Evolutionary conservation across 1,140 invertebrate species (phyloP), one percentile per base, ranked within the genome.

Genomic region (Macrobrachium nipponense): DNA sequence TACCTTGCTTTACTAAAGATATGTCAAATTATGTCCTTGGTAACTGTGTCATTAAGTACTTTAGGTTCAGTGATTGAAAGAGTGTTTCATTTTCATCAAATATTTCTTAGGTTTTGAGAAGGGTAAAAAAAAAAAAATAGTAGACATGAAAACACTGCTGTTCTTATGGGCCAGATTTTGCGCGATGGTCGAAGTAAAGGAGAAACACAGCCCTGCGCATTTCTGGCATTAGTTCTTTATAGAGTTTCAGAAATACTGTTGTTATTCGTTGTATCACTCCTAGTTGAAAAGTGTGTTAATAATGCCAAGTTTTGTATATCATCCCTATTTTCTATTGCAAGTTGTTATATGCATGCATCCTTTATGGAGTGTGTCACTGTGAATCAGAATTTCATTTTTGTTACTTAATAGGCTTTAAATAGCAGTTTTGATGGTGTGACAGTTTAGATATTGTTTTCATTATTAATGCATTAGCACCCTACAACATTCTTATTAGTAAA

Each of bases 171-270:
- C 66, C 62, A 70, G 62, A 79, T 23, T 44, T 85, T 51, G 82
- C 68, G 64, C 44, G 51, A 58, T 58, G 82, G 77, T 61, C 58
- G 62, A 70, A 58, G 36, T 51, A 66, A 44, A 66, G 43, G 72
- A 85, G 82, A 85, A 85, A 85, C 82, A 85, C 82, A 79, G 62
- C 75, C 82, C 4, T 85, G 44, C 64, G 76, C 82, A 72, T 75
- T 77, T 18, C 62, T 79, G 77, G 62, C 36, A 27, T 27, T 43
- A 84, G 51, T 75, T 70, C 59, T 60, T 61, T 60, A 76, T 15
- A 51, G 5, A 51, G 7, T 51, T 51, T 51, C 51, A 51, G 51
- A 77, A 64, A 59, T 77, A 77, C 73, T 77, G 73, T 58, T 43
- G 27, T 44, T 85, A 85, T 70, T 27, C 36, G 23, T 27, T 70